phyloP scores from a whole-genome alignment of 35 echinoderm and acorn worm species.

The Hemicentrotus pulcherrimus region DNA sequence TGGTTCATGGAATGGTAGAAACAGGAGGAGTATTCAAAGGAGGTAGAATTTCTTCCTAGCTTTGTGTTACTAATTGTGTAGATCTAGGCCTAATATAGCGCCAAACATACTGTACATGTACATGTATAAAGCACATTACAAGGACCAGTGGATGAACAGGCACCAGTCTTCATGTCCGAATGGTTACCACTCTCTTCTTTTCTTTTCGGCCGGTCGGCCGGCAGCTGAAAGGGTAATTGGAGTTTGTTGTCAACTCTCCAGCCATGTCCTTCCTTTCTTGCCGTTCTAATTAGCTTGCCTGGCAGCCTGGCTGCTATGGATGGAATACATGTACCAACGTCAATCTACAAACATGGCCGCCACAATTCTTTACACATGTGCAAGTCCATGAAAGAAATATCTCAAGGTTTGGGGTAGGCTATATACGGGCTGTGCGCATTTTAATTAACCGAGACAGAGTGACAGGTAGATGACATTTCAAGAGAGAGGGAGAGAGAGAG shows the following conservation, averaged over 20 bases:
- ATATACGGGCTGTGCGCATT: background rate
- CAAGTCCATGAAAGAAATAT: slow-evolving; percentile 4
- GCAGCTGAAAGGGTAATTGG: background rate
- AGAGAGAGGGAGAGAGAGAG: background rate
- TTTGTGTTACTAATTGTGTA: no score
- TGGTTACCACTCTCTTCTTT: background rate
- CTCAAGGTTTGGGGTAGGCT: background rate
- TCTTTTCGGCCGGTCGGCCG: background rate
- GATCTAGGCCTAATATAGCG: no score
- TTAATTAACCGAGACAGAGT: background rate
- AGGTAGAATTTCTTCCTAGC: no score
- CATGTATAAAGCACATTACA: no score
- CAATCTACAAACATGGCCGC: background rate
- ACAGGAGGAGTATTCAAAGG: no score
- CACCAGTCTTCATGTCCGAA: background rate
- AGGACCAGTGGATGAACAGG: background rate
- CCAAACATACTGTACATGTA: no score
- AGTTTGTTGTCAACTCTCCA: background rate
- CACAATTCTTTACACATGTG: background rate
- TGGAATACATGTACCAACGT: background rate
- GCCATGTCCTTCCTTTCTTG: background rate
- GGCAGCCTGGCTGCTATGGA: background rate
- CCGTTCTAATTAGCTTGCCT: background rate
- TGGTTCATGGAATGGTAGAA: no score
- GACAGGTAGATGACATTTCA: background rate